A percentile compares a stretch with the other conserved stretches of the same genome.
Evolutionary conservation across 2,888 invertebrate species (phyloP).

Genomic region (Leptura quadrifasciata): DNA sequence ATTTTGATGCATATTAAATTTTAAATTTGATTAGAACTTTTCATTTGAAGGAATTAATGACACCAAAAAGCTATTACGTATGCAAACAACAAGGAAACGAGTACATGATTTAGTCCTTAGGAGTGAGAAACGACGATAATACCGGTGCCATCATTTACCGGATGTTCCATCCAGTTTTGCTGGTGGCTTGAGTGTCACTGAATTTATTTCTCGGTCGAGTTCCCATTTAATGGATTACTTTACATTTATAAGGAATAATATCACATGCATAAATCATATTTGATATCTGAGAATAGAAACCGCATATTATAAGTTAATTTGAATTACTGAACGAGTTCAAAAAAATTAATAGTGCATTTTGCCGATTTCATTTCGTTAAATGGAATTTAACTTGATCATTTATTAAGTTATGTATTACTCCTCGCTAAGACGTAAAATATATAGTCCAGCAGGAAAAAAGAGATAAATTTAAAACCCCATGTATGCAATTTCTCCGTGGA

Average conservation of each 20-base stretch:
- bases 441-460: no score
- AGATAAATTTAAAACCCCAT: no score
- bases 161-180: constrained; percentile 25
- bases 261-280: constrained; percentile 18
- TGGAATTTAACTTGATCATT: no score
- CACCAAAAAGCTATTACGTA: not conserved
- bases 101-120: not conserved
- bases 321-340: no score
- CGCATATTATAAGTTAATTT: not conserved
- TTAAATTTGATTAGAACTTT: not conserved
- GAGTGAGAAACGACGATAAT: constrained; percentile 13
- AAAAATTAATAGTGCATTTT: no score
- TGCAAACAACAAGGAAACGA: not conserved
- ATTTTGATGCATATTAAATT: not conserved
- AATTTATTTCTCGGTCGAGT: constrained; percentile 37
- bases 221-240: constrained; percentile 28
- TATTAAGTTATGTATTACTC: no score
- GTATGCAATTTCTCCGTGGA: no score
- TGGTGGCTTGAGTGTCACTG: constrained; percentile 37
- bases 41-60: constrained; percentile 4
- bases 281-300: not conserved
- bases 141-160: constrained; percentile 6
- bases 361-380: no score
- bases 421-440: no score
- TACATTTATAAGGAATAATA: constrained; percentile 8